These are phyloP conservation scores for Centrocercus urophasianus DNA, from an alignment of 2,113 vertebrate species.

Conservation along the genomic window DNA sequence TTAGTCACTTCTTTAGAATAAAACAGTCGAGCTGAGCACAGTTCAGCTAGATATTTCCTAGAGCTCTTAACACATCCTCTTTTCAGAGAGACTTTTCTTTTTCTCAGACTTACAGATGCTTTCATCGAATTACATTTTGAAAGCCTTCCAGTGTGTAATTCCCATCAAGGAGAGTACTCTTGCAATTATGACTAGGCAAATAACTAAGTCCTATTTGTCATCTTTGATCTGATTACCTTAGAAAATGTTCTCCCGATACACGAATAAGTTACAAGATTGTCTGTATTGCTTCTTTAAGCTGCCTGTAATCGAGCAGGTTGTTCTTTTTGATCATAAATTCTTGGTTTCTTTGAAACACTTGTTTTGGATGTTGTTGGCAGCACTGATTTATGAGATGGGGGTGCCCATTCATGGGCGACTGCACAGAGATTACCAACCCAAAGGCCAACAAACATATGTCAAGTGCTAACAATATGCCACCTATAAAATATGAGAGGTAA, in stretches of 20 bases:
- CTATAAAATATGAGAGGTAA: not conserved
- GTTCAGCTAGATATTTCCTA: not conserved
- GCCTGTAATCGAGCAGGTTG: not conserved
- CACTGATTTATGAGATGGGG: not conserved
- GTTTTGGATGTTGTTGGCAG: not conserved
- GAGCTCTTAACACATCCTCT: not conserved
- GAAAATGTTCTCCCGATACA: not conserved
- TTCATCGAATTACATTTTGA: not conserved
- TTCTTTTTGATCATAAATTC: not conserved
- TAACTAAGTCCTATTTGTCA: not conserved
- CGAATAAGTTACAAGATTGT: not conserved
- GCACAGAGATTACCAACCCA: not conserved
- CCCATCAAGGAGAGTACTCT: not conserved
- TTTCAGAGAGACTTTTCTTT: not conserved
- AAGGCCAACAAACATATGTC: not conserved
- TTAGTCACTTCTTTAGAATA: not conserved
- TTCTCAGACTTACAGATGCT: fast-evolving
- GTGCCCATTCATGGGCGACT: not conserved
- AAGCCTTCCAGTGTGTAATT: not conserved
- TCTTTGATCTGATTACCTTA: not conserved
- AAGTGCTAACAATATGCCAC: not conserved
- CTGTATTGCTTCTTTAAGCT: not conserved
- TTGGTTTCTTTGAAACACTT: not conserved
- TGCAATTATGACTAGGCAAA: not conserved
- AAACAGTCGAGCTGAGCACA: not conserved